phyloP scores from a whole-genome alignment of 2,113 vertebrate genomes.

The Lampris megalopsis region DNA sequence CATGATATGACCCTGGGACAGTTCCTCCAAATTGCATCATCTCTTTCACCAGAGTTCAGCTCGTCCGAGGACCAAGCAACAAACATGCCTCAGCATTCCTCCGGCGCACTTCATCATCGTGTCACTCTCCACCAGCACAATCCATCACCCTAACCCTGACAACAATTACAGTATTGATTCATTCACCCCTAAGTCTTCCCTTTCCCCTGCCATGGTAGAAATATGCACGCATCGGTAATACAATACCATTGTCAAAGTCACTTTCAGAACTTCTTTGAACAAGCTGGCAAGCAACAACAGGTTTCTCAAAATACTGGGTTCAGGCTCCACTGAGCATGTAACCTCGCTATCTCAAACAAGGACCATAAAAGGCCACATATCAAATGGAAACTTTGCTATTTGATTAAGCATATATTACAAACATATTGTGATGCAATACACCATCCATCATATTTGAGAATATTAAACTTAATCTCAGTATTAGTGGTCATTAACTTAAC shows the following conservation, averaged over 20 bases:
- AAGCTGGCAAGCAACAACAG: slow-evolving; percentile 30
- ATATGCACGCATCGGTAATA: slow-evolving; percentile 64
- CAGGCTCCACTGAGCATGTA: slow-evolving; percentile 28
- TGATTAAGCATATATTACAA: too few relatives aligned
- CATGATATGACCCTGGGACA: not conserved
- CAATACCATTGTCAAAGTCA: slow-evolving; percentile 74
- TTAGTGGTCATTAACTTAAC: not conserved
- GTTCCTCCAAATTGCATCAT: slow-evolving; percentile 58
- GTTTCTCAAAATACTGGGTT: slow-evolving; percentile 34
- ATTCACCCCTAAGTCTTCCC: slow-evolving; percentile 50
- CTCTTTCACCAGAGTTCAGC: slow-evolving; percentile 19
- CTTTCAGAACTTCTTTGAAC: slow-evolving; percentile 65
- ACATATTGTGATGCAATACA: not conserved
- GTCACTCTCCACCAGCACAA: slow-evolving; percentile 35
- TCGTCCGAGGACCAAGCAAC: slow-evolving; percentile 7
- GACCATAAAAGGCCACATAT: not conserved
- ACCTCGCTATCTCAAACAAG: slow-evolving; percentile 14
- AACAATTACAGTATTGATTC: slow-evolving; percentile 55
- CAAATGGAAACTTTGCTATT: not conserved
- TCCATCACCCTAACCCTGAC: slow-evolving; percentile 26
- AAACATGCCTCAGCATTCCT: slow-evolving; percentile 51
- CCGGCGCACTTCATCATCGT: slow-evolving; percentile 10
- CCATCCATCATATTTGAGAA: not conserved
- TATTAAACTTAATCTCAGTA: not conserved
- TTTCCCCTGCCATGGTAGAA: slow-evolving; percentile 41